phyloP scores from a whole-genome alignment of 2,113 vertebrate species.

The Mustela lutreola region DNA sequence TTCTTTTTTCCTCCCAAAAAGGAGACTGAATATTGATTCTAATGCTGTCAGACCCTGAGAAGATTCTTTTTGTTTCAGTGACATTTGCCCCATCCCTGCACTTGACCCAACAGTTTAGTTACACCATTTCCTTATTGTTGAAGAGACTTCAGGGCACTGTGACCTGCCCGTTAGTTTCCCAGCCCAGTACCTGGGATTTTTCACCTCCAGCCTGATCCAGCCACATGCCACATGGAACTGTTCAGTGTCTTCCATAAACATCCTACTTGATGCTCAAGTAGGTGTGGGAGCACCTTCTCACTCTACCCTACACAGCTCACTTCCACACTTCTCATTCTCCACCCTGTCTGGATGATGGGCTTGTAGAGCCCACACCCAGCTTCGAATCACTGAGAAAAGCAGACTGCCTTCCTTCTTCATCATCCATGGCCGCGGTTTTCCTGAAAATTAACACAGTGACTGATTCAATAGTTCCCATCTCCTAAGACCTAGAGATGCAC shows the following conservation, averaged over 20 bases:
- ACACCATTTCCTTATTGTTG: neutral
- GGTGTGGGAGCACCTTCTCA: no score
- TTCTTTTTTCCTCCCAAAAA: neutral
- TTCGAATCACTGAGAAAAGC: neutral
- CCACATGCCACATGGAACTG: accelerated
- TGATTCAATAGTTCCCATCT: neutral
- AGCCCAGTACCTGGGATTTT: neutral
- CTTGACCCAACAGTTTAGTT: no score
- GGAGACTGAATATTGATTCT: neutral
- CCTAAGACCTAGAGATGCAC: neutral
- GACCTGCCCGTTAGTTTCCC: neutral
- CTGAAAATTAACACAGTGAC: neutral
- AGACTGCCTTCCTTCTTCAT: neutral
- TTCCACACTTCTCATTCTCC: no score
- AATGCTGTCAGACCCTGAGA: no score
- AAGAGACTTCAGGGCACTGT: neutral
- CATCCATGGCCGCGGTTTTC: neutral
- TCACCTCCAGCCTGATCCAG: neutral
- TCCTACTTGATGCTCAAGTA: no score
- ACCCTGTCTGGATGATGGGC: no score
- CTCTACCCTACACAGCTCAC: accelerated
- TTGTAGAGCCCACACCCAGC: accelerated
- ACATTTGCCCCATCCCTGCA: neutral
- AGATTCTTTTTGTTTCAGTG: neutral
- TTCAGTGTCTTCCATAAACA: accelerated